Percentiles rank a stretch among this genome's conserved stretches.
phyloP scores from a whole-genome alignment of 2,888 invertebrate species.

The Caradrina kadenii region DNA sequence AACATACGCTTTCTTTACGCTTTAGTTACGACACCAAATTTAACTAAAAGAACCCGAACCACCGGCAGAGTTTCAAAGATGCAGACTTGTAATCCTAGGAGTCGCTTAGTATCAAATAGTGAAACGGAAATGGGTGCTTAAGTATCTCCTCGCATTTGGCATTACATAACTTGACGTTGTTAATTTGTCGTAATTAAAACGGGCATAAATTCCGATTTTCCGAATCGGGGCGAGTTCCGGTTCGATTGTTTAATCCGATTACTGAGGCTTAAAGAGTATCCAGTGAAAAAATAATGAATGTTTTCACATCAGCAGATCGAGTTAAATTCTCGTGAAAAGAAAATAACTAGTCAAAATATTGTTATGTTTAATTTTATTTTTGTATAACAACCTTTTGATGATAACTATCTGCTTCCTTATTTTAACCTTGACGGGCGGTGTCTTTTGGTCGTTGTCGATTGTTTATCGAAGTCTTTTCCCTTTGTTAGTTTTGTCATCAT shows the following conservation, averaged over 20 bases:
- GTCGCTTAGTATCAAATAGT: too few relatives aligned
- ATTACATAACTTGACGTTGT: not conserved
- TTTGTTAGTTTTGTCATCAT: conserved; percentile 26
- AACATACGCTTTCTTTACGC: too few relatives aligned
- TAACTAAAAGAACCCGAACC: too few relatives aligned
- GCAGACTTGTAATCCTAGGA: too few relatives aligned
- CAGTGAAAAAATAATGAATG: conserved; percentile 16
- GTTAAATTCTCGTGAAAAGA: not conserved
- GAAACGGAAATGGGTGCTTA: too few relatives aligned
- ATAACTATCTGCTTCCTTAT: too few relatives aligned
- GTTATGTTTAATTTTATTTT: not conserved
- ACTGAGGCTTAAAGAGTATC: conserved; percentile 8
- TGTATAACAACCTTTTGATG: too few relatives aligned
- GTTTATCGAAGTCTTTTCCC: conserved; percentile 1
- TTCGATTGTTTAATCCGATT: conserved; percentile 26
- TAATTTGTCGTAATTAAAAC: not conserved
- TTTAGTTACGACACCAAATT: too few relatives aligned
- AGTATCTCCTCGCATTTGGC: not conserved
- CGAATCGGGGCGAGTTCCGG: not conserved
- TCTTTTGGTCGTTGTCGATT: not conserved
- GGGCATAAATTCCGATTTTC: conserved; percentile 5
- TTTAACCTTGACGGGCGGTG: too few relatives aligned
- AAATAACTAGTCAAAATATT: not conserved
- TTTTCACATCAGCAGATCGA: conserved; percentile 13
- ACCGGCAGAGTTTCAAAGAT: too few relatives aligned